Conservation (phyloP, 2,113 vertebrate genomes). For the Centropristis striata region DNA sequence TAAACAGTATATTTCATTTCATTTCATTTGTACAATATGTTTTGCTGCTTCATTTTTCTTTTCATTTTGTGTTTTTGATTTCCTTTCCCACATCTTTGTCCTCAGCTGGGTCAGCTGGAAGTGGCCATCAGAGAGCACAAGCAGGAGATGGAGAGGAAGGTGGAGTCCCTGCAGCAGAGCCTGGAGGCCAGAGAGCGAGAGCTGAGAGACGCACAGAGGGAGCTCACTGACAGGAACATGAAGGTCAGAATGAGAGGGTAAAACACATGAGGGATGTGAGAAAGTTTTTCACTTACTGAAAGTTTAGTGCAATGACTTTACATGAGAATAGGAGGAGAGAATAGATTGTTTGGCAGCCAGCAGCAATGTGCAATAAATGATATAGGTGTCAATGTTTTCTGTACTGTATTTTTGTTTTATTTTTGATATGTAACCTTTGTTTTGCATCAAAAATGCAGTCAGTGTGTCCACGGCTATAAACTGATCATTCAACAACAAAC, state of each 20-base stretch:
- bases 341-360: background rate
- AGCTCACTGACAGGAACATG: constrained; percentile 87
- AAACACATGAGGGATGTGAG: constrained; percentile 1
- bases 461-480: background rate
- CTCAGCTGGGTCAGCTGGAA: constrained; percentile 93
- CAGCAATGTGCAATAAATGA: background rate
- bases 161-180: constrained; percentile 88
- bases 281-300: background rate
- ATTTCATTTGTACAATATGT: background rate
- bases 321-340: background rate
- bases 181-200: constrained; percentile 89
- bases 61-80: too few relatives aligned
- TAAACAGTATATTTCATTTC: background rate
- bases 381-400: background rate
- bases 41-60: background rate
- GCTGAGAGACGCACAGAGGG: constrained; percentile 86
- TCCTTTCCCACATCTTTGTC: background rate
- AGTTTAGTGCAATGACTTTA: background rate
- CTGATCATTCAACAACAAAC: too few relatives aligned
- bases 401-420: background rate
- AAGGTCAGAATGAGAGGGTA: constrained; percentile 83
- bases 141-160: constrained; percentile 92
- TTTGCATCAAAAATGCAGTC: too few relatives aligned
- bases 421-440: background rate
- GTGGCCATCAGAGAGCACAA: constrained; percentile 91